Base-by-base conservation (phyloP, 1,140 invertebrate species). In the Mycetomoellerius zeteki region DNA sequence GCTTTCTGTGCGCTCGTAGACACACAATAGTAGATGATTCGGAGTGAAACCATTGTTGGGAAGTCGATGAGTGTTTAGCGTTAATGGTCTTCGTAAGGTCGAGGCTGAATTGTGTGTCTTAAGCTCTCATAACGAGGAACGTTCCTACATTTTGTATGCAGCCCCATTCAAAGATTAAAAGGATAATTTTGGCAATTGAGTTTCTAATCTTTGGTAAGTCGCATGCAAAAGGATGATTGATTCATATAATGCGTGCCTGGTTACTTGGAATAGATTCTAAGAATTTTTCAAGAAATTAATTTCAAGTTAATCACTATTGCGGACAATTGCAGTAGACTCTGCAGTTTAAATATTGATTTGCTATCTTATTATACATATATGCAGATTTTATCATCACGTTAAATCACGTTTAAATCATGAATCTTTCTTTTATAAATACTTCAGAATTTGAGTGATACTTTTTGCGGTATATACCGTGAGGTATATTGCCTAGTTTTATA, bases 21-120 rank as follows among this genome's bases (percentile, higher is more conserved):
- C 67, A 73, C 24, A 73, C 24, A 82, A 50, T 52, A 24, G 50
- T 33, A 14, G 37, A 82, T 82, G 67, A 82, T 82, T 73, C 54
- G 80, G 19, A 73, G 73, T 37, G 33, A 60, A 73, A 73, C 37
- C 24, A 56, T 84, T 84, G 56, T 84, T 84, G 60, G n/a, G 21
- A 84, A 75, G 37, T 62, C 80, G 69, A 75, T 47, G 67, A 27
- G 19, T 82, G 54, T 84, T 84, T 84, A 84, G 69, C 33, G 21
- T 4, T 84, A 84, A 84, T 82, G 54, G 37, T 73, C 27, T 60
- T 3, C 52, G 65, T 58, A 58, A 8, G 24, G 12, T 82, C 50
- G 21, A n/a, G 24, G 27, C 56, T 33, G 12, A 75, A 75, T 84
- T 60, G 37, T 47, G 14, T 69, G 56, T 19, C 65, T 58, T 56